These are phyloP conservation scores for Poeciliopsis presidionis DNA, from an alignment of 2,797 vertebrate species.

Conservation along the genomic window DNA sequence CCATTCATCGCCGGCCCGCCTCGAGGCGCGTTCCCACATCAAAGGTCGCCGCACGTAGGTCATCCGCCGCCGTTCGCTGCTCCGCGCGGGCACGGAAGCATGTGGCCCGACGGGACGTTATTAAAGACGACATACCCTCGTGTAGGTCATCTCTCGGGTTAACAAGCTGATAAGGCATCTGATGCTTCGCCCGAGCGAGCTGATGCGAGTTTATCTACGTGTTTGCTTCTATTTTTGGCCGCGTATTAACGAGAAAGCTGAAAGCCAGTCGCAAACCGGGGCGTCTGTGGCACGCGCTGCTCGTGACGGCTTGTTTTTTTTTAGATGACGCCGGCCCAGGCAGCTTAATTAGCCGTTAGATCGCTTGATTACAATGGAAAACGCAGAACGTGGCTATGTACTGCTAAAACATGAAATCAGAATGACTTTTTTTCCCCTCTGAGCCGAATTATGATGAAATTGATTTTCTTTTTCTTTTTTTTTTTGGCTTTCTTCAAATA, in stretches of 20 bases:
- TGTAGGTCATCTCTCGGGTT: conserved; percentile 56
- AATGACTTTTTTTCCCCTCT: no score
- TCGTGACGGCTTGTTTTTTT: neutral
- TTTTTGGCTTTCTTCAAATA: neutral
- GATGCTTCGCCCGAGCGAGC: conserved; percentile 24
- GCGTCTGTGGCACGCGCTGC: neutral
- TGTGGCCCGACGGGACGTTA: conserved; percentile 30
- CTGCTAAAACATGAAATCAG: neutral
- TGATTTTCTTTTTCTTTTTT: neutral
- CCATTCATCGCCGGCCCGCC: conserved; percentile 4
- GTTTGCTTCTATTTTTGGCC: conserved; percentile 2
- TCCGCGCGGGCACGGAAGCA: conserved; percentile 11
- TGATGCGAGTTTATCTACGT: conserved; percentile 29
- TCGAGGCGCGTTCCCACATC: conserved; percentile 10
- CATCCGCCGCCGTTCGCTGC: conserved; percentile 24
- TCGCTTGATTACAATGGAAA: neutral
- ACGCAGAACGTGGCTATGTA: neutral
- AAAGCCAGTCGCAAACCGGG: neutral
- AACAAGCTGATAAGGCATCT: conserved; percentile 55
- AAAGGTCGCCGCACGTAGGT: no score
- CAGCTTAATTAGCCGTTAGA: neutral
- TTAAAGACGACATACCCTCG: conserved; percentile 49
- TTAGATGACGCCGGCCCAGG: neutral
- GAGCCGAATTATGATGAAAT: neutral
- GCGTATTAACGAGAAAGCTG: neutral